phyloP scores from a whole-genome alignment of 1,140 invertebrate genomes.

The Trialeurodes vaporariorum region DNA sequence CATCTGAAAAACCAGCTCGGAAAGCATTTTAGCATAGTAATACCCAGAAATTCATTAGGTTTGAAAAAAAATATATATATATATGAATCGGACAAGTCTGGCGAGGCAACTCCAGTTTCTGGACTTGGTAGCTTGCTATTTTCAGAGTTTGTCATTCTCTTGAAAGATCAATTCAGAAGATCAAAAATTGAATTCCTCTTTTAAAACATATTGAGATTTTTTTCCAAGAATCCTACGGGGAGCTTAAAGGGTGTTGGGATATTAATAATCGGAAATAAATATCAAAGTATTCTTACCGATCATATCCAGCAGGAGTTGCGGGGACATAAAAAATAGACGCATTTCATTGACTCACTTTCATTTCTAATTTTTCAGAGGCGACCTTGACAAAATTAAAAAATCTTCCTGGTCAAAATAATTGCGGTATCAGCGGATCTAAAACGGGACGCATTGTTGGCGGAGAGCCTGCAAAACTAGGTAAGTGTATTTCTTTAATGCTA shows the following conservation, averaged over 20 bases:
- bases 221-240: background rate
- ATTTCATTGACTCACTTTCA: background rate
- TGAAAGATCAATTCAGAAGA: no score
- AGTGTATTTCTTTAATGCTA: background rate
- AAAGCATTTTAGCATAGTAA: no score
- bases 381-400: background rate
- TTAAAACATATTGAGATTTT: background rate
- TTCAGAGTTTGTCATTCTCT: no score
- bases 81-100: no score
- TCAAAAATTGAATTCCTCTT: no score
- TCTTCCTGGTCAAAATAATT: background rate
- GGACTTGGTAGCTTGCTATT: no score
- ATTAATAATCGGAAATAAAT: background rate
- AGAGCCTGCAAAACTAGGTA: background rate
- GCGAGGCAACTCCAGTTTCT: no score
- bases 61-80: no score
- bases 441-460: background rate
- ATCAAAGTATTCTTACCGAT: background rate
- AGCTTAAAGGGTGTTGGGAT: background rate
- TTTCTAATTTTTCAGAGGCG: background rate
- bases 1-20: no score
- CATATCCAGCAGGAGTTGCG: background rate
- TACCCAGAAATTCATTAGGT: no score
- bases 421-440: background rate
- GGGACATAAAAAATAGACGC: background rate